Base-by-base conservation (phyloP, 2,888 invertebrate species). In the Lordiphosa fenestrarum region DNA sequence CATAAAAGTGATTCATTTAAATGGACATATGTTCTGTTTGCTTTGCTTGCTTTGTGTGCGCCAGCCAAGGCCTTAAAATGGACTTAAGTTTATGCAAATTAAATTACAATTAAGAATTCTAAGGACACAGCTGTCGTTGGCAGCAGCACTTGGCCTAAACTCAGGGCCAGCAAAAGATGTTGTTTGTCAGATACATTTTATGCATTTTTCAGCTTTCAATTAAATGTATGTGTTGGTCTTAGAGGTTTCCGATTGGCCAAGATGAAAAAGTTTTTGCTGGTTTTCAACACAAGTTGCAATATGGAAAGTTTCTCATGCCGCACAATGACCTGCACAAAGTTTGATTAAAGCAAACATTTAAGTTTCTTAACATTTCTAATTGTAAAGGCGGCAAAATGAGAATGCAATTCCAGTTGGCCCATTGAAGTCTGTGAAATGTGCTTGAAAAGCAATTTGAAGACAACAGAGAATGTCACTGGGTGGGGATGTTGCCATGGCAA, bases 101-200 rank as follows among this genome's bases (percentile, higher is more conserved):
- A 83, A 76, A 83, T 81, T 59, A 71, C 69, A 77, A 77, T 77
- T 83, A 77, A 58, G 76, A 77, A 76, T 83, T 71, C 81, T 47
- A 57, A 66, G 73, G 56, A 56, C 63, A 51, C 56, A 62, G 65
- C 53, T 44, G 53, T 48, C 64, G 54, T 49, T 70, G 67, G 70
- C 67, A 67, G 19, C 19, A 19, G 44, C 44, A 25, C 59, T 54
- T 42, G 63, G 56, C 59, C 54, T 66, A 54, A 63, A 60, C 80
- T 64, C 52, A 55, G 48, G 64, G 25, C 36, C 53, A 47, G 47
- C 44, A 53, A 30, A 30, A 9, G 7, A 6, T 25, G 6, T 6
- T 54, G 58, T 42, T 55, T 54, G 44, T 49, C 40, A 59, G 52
- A 9, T 30, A 25, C 30, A 30, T 9, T 30, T 30, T 30, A 9